Percentiles rank a stretch among this genome's conserved stretches.
phyloP scores from a whole-genome alignment of 2,113 vertebrate species.

The Geococcyx californianus region DNA sequence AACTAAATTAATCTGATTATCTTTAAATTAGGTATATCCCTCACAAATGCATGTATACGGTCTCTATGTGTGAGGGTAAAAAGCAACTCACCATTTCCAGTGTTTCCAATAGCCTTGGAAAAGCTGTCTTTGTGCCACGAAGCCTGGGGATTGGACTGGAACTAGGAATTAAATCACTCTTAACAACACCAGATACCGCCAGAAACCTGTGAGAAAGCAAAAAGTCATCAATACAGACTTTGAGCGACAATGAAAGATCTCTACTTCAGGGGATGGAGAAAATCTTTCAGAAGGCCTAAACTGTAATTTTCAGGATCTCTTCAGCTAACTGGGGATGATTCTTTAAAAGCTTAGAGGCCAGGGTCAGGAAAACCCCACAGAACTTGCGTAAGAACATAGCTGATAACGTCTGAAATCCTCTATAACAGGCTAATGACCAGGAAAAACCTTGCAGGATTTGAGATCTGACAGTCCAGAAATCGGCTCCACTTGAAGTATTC shows the following conservation, averaged over 20 bases:
- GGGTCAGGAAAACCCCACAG: background rate
- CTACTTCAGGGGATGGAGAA: background rate
- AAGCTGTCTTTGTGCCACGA: background rate
- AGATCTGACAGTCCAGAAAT: background rate
- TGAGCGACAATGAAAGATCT: background rate
- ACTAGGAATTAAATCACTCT: background rate
- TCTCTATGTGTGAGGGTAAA: background rate
- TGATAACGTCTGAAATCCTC: background rate
- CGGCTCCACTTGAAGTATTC: background rate
- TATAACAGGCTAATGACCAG: background rate
- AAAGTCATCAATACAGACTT: background rate
- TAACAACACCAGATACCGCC: background rate
- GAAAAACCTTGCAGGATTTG: background rate
- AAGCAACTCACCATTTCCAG: background rate
- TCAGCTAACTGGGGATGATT: background rate
- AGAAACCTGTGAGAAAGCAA: background rate
- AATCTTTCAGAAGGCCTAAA: background rate
- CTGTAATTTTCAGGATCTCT: background rate
- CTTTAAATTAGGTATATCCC: background rate
- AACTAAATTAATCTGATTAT: background rate
- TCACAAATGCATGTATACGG: fast-evolving
- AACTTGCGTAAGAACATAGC: background rate
- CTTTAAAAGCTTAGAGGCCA: background rate
- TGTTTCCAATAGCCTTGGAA: background rate
- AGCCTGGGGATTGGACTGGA: background rate